These are phyloP conservation scores for Melanotaenia trifasciata DNA, from an alignment of 2,797 vertebrate species.

Conservation along the genomic window DNA sequence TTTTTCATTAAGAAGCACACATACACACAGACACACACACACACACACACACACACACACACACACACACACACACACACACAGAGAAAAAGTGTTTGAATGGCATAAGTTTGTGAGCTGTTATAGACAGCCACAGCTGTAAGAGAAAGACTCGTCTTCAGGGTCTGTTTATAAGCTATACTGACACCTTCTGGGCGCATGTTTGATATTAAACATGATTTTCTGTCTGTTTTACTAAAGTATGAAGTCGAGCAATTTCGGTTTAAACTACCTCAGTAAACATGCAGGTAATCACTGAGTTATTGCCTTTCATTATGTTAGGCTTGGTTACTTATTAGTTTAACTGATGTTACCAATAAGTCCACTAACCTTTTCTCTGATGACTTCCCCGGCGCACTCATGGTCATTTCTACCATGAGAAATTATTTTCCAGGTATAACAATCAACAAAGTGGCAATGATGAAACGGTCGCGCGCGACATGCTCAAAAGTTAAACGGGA, in stretches of 20 bases:
- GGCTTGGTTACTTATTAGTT: too few species aligned
- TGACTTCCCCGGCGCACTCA: conserved; percentile 60
- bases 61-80: too few species aligned
- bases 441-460: conserved; percentile 34
- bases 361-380: conserved; percentile 70
- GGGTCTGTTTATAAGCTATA: conserved; percentile 44
- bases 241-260: too few species aligned
- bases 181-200: conserved; percentile 72
- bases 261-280: too few species aligned
- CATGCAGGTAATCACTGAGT: too few species aligned
- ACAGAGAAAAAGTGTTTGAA: conserved; percentile 6
- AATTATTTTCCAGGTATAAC: conserved; percentile 7
- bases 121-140: conserved; percentile 22
- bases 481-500: too few species aligned
- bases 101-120: conserved; percentile 1
- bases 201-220: background rate
- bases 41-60: too few species aligned
- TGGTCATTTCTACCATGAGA: conserved; percentile 30
- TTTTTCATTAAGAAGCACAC: background rate
- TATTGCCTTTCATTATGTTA: too few species aligned
- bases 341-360: too few species aligned
- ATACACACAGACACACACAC: too few species aligned
- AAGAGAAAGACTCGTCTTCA: background rate
- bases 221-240: background rate
- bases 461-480: conserved; percentile 12